Evolutionary conservation across 2,113 vertebrate species (phyloP).

Genomic region (Piliocolobus tephrosceles): DNA sequence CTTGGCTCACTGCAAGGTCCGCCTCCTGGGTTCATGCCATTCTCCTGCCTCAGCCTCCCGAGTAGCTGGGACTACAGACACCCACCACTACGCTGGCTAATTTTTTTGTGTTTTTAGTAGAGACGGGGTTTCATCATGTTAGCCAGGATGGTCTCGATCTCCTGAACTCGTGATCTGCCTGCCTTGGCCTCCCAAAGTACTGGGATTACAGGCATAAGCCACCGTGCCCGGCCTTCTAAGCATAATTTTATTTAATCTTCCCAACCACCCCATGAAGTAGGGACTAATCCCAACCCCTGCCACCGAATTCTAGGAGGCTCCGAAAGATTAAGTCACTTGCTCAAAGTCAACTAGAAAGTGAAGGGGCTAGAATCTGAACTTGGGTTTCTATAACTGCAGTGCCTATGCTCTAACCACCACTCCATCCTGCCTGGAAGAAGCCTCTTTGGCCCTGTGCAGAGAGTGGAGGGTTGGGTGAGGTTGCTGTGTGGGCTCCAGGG

Average conservation of each 20-base stretch:
- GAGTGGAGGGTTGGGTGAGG: neutral
- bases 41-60: no score
- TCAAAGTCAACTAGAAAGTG: neutral
- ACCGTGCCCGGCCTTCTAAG: neutral
- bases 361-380: neutral
- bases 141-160: no score
- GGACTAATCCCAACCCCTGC: neutral
- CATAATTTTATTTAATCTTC: constrained; percentile 2
- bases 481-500: neutral
- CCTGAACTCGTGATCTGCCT: no score
- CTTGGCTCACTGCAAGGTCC: no score
- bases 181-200: no score
- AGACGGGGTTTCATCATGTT: no score
- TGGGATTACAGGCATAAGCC: no score
- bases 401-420: neutral
- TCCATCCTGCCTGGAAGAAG: neutral
- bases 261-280: neutral
- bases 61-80: no score
- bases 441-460: neutral
- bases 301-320: neutral
- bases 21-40: no score
- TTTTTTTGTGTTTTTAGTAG: no score
- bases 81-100: no score
- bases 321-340: neutral
- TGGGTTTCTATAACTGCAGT: neutral